These are phyloP conservation scores for Adrianichthys oophorus DNA, from an alignment of 2,797 vertebrate genomes.

Conservation along the genomic window DNA sequence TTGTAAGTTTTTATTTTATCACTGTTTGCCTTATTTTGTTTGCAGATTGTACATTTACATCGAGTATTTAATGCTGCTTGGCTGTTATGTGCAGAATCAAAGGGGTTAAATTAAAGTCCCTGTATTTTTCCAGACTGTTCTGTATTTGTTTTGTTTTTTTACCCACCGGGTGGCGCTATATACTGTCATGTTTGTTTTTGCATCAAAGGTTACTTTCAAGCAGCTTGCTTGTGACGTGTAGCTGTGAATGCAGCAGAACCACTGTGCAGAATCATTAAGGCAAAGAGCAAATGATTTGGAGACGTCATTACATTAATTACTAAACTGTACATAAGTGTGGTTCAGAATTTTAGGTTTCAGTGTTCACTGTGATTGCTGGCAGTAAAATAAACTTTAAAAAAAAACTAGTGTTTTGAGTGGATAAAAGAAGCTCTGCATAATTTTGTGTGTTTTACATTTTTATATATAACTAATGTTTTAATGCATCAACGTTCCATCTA, in stretches of 20 bases:
- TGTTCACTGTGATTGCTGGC: conserved; percentile 11
- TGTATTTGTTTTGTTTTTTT: conserved; percentile 10
- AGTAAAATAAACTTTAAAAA: conserved; percentile 44
- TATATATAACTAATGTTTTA: no score
- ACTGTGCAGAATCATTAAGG: neutral
- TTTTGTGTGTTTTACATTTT: no score
- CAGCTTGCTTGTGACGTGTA: neutral
- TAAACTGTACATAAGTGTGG: neutral
- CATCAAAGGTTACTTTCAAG: neutral
- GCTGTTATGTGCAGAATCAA: neutral
- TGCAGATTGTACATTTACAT: neutral
- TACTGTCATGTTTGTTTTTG: neutral
- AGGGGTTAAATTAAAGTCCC: neutral
- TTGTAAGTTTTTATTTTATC: neutral
- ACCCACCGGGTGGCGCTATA: conserved; percentile 42
- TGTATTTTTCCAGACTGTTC: neutral
- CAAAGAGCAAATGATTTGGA: conserved; percentile 2
- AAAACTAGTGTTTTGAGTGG: neutral
- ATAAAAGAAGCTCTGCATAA: no score
- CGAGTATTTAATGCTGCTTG: conserved; percentile 2
- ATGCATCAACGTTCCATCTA: no score
- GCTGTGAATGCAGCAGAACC: conserved; percentile 15
- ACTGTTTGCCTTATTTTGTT: neutral
- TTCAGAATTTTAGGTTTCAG: neutral
- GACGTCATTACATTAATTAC: conserved; percentile 1